Conservation (phyloP, 2,113 vertebrate genomes). For the Pachyramphus minor region DNA sequence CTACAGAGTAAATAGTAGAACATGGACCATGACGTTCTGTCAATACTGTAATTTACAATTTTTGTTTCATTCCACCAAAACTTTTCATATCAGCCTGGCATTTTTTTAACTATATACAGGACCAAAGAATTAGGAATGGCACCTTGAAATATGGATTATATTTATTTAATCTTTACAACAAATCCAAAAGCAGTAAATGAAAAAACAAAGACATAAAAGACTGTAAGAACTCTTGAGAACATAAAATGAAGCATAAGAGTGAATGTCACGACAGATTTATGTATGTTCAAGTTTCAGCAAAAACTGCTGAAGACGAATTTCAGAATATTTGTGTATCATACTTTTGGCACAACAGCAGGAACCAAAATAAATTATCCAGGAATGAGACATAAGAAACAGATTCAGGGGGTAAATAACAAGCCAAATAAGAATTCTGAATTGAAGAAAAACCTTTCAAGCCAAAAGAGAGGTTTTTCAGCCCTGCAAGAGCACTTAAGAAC, state of each 20-base stretch:
- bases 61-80: neutral
- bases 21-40: neutral
- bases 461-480: neutral
- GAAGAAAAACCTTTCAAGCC: neutral
- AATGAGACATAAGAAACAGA: conserved; percentile 25
- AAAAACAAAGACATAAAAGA: conserved; percentile 54
- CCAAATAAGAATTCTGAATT: neutral
- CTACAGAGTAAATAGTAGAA: neutral
- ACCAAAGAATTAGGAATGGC: neutral
- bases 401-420: conserved; percentile 24
- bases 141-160: conserved; percentile 1
- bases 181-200: conserved; percentile 30
- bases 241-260: conserved; percentile 21
- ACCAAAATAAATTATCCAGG: conserved; percentile 44
- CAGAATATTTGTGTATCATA: conserved; percentile 31
- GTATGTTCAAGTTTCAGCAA: conserved; percentile 8
- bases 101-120: neutral
- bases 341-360: conserved; percentile 38
- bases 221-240: conserved; percentile 19
- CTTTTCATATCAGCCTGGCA: neutral
- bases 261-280: conserved; percentile 54
- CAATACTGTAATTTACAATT: neutral
- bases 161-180: conserved; percentile 22
- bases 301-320: conserved; percentile 50
- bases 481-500: neutral